A percentile compares a stretch with the other conserved stretches of the same genome.
Evolutionary conservation across 1,140 invertebrate species (phyloP).

Genomic region (Heliothis subflexa): DNA sequence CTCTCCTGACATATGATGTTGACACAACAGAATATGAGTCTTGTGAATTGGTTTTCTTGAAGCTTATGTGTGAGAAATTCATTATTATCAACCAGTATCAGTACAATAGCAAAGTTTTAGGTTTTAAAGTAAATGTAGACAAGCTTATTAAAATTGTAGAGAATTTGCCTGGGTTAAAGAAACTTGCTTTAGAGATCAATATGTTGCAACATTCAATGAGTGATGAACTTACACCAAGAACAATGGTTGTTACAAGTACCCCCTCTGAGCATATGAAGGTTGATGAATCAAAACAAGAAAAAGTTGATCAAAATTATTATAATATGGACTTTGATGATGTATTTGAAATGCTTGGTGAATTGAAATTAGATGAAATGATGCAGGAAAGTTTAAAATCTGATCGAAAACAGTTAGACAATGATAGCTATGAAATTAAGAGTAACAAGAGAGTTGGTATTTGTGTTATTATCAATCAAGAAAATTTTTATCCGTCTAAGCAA

Average conservation of each 20-base stretch:
- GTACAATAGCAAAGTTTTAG: constrained; percentile 51
- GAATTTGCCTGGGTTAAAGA: constrained; percentile 61
- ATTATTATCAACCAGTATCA: constrained; percentile 64
- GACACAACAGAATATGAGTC: constrained; percentile 68
- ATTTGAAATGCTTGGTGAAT: constrained; percentile 59
- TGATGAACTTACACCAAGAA: constrained; percentile 41
- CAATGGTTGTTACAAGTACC: constrained; percentile 14
- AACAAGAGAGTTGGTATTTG: constrained; percentile 72
- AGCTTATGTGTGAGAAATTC: constrained; percentile 76
- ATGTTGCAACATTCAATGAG: constrained; percentile 64
- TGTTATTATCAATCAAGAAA: constrained; percentile 81
- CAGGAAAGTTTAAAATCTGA: constrained; percentile 70
- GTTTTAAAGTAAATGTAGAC: constrained; percentile 60
- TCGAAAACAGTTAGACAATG: constrained; percentile 54
- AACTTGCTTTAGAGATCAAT: constrained; percentile 62
- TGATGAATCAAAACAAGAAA: constrained; percentile 42
- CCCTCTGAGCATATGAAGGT: constrained; percentile 44
- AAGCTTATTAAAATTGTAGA: constrained; percentile 70
- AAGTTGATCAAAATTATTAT: constrained; percentile 47
- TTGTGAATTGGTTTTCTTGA: constrained; percentile 75
- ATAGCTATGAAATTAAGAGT: constrained; percentile 72
- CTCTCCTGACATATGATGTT: constrained; percentile 67
- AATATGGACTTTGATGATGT: constrained; percentile 61
- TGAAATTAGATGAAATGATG: constrained; percentile 57
- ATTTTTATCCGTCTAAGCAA: constrained; percentile 74